Percentiles rank a stretch among this genome's conserved stretches.
These are phyloP conservation scores for Allobates femoralis DNA, from an alignment of 2,797 vertebrate species.

Conservation along the genomic window DNA sequence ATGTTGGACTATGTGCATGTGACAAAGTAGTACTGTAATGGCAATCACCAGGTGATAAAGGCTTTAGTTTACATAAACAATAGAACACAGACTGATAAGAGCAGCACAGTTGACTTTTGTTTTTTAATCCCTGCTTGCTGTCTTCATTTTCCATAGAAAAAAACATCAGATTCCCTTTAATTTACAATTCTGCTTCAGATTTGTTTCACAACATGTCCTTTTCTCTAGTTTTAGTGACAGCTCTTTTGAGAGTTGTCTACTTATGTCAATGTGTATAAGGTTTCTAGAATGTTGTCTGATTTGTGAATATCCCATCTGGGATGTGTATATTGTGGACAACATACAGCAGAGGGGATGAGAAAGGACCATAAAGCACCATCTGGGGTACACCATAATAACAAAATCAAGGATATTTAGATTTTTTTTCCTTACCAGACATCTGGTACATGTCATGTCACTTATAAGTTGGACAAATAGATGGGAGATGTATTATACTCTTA, in stretches of 20 bases:
- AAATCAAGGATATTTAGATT: background rate
- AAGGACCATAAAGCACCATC: slow-evolving; percentile 26
- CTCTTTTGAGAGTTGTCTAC: background rate
- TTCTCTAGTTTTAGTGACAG: background rate
- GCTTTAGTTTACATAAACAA: too few species aligned
- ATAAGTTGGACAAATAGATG: slow-evolving; percentile 16
- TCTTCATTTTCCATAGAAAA: too few species aligned
- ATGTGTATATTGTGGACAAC: slow-evolving; percentile 3
- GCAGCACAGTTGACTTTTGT: too few species aligned
- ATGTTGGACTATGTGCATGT: too few species aligned
- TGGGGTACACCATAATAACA: background rate
- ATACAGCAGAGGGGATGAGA: background rate
- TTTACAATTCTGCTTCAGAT: background rate
- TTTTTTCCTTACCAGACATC: slow-evolving; percentile 26
- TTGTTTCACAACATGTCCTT: background rate
- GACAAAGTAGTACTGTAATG: too few species aligned
- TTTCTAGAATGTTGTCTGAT: background rate
- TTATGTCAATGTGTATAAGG: slow-evolving; percentile 13
- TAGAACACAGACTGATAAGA: too few species aligned
- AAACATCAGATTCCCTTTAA: too few species aligned
- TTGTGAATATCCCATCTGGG: slow-evolving; percentile 13
- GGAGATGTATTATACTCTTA: background rate
- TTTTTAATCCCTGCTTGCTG: too few species aligned
- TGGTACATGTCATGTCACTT: slow-evolving; percentile 35
- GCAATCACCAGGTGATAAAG: too few species aligned